Conservation (phyloP, 1,140 invertebrate genomes). For the Zaprionus lachaisei region DNA sequence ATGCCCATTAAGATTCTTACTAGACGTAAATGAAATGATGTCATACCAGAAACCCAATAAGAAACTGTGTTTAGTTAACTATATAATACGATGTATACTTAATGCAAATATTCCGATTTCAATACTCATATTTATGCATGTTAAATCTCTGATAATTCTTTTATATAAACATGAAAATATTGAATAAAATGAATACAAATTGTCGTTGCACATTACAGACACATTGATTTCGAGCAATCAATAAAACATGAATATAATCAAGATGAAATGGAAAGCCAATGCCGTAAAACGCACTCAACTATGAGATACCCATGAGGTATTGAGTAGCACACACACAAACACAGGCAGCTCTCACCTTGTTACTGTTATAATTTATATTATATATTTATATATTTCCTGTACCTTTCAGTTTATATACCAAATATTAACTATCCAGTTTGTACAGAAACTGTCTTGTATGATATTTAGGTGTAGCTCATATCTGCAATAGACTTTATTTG, state of each 20-base stretch:
- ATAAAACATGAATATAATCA: slow-evolving; percentile 2
- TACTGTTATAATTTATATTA: no score
- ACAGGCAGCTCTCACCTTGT: not conserved
- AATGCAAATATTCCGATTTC: not conserved
- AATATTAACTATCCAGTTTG: no score
- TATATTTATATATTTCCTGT: no score
- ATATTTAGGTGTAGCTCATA: not conserved
- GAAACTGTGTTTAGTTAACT: not conserved
- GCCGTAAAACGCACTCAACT: not conserved
- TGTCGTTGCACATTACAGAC: not conserved
- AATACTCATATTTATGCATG: not conserved
- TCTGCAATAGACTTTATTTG: not conserved
- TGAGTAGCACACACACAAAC: not conserved
- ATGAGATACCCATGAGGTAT: not conserved
- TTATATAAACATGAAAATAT: slow-evolving; percentile 7
- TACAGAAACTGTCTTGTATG: no score
- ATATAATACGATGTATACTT: not conserved
- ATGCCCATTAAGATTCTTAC: no score
- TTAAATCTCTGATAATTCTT: slow-evolving; percentile 2
- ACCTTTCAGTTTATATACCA: not conserved
- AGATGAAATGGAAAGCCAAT: not conserved
- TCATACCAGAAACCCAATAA: not conserved
- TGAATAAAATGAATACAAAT: not conserved
- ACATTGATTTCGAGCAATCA: slow-evolving; percentile 1
- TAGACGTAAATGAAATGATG: not conserved